Conservation (phyloP, 2,797 vertebrate species). For the Alfaro cultratus region DNA sequence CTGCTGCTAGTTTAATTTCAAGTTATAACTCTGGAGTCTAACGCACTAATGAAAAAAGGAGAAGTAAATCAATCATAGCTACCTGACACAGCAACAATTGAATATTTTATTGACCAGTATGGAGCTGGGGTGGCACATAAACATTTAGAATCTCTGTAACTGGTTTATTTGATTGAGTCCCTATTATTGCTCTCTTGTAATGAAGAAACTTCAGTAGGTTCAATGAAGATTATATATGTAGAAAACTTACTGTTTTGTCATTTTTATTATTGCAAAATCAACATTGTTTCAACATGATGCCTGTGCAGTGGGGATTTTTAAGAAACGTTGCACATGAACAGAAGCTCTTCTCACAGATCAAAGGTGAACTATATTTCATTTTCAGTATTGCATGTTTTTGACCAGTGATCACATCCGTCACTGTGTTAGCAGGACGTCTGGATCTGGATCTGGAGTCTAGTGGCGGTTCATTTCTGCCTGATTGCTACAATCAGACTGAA, state of each 20-base stretch:
- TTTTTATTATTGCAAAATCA: not conserved
- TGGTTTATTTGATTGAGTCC: not conserved
- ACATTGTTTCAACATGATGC: constrained; percentile 1
- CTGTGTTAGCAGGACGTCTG: constrained; percentile 4
- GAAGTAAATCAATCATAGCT: constrained; percentile 32
- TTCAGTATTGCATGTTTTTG: constrained; percentile 11
- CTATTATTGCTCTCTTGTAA: constrained; percentile 6
- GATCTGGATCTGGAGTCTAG: constrained; percentile 3
- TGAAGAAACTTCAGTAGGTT: not conserved
- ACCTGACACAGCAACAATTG: constrained; percentile 30
- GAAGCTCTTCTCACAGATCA: constrained; percentile 16
- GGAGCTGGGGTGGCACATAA: constrained; percentile 15
- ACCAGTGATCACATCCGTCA: constrained; percentile 15
- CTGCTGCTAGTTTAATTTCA: constrained; percentile 12
- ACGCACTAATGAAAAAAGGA: constrained; percentile 19
- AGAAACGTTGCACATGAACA: constrained; percentile 16
- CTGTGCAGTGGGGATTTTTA: not conserved
- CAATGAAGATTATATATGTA: not conserved
- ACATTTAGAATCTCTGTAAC: constrained; percentile 21
- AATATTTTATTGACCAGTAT: constrained; percentile 34
- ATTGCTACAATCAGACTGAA: constrained; percentile 52
- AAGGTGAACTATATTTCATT: constrained; percentile 10
- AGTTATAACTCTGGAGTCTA: constrained; percentile 1
- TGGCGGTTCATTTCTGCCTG: constrained; percentile 21
- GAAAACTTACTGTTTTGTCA: not conserved